Base-by-base conservation (phyloP, 2,888 invertebrate genomes). In the Sabatieria punctata region DNA sequence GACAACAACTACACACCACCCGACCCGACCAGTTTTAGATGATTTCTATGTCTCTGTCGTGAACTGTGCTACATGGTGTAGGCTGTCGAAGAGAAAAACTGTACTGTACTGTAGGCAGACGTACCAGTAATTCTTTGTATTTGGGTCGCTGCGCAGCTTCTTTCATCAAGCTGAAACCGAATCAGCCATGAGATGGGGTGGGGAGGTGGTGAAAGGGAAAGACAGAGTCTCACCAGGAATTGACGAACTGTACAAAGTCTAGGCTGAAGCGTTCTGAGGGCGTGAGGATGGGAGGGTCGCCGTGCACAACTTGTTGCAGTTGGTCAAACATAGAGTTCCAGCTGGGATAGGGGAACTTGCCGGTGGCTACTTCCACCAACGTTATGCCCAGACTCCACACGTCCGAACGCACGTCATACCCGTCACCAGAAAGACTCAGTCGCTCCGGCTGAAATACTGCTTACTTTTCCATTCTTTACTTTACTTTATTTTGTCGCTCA, bases 261-360 rank as follows among this genome's bases (percentile, higher is more conserved):
- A 77, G 76, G 23, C 89, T 85, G 69, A 86, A 89, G 49, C 76
- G 74, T 67, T 79, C 79, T 60, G 78, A 77, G 27, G 75, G 77
- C 22, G 79, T 77, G 49, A 93, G 75, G 54, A 85, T 76, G 1
- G 91, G 91, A 8, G 93, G 84, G 62, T 89, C 88, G 8, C 93
- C 93, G 66, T 91, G 85, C 37, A 95, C 93, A 19, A 95, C 93
- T 70, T 85, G 83, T 61, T 85, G 85, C 51, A 95, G 73, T 71
- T 95, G 95, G 65, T 93, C 91, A 71, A 95, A 95, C n/a, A 95
- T 88, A 50, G 68, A 69, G 62, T 85, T 85, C 91, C 93, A 93
- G 15, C 54, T 53, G 15, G 88, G 88, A 69, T 95, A 95, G 0
- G 95, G 95, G 69, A 95, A 95, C 54, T 78, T 80, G 22, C 93